Evolutionary conservation across 2,888 invertebrate genomes (phyloP), one percentile per base, ranked within the genome.

Genomic region (Lasioglossum zephyrum): DNA sequence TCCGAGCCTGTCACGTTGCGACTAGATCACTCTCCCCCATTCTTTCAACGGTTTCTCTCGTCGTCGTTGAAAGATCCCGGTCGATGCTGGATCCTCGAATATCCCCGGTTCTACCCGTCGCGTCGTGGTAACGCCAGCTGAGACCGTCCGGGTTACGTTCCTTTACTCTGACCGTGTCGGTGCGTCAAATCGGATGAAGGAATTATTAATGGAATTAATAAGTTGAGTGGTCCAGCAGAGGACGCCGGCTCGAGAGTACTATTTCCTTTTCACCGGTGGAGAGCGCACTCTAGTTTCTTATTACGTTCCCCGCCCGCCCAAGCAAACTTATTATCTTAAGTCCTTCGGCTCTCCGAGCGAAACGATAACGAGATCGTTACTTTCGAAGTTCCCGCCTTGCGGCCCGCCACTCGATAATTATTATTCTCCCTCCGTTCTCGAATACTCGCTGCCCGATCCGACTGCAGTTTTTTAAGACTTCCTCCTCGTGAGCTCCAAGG

Each of bases 301-400:
- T 90, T 90, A 90, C 89, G 91, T 85, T 87, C 85, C 79, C 88
- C 82, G 70, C 82, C 87, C 81, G 82, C 73, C 86, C 87, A 77
- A 87, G 88, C 86, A 88, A 88, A 89, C 87, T 92, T 90, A 90
- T 90, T 90, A 90, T 90, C 90, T 90, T 90, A 89, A 89, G 90
- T 90, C 89, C 85, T 90, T 90, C 86, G 85, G 83, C 82, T 90
- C 90, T 87, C 81, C 79, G 77, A 82, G 87, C 89, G 86, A 89
- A 90, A 90, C 89, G 89, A 89, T 90, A 90, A 90, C 90, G 90
- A 90, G 90, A 90, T 90, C 90, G 90, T 90, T 90, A 88, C 90
- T 90, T 90, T 89, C 90, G 81, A 85, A 89, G 88, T 87, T 84
- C 87, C 84, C 90, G 90, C 87, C 87, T 87, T 83, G 90, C 77